Percentiles rank a stretch among this genome's conserved stretches.
Evolutionary conservation across 2,888 invertebrate species (phyloP).

Genomic region (Drosophila parthenogenetica): DNA sequence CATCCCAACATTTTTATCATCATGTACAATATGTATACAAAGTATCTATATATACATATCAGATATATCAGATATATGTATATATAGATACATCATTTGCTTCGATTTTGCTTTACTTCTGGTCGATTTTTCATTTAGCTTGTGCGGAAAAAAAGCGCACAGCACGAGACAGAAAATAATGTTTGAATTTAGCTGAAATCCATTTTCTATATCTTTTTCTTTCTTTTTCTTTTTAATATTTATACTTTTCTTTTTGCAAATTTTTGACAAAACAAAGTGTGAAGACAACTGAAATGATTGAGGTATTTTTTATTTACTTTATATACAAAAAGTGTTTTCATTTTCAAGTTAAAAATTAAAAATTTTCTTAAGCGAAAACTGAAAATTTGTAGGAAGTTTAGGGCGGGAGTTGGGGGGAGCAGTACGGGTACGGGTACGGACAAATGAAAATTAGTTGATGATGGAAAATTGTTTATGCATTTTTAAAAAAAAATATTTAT

Average conservation of each 20-base stretch:
- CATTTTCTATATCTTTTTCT: constrained; percentile 23
- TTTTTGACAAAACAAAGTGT: constrained; percentile 63
- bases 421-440: constrained; percentile 49
- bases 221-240: constrained; percentile 30
- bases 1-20: constrained; percentile 85
- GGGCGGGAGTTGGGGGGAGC: constrained; percentile 32
- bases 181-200: constrained; percentile 64
- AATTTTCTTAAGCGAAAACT: constrained; percentile 39
- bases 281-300: constrained; percentile 68
- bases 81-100: constrained; percentile 49
- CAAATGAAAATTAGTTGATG: constrained; percentile 55
- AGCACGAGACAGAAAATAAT: constrained; percentile 38
- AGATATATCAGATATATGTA: constrained; percentile 63
- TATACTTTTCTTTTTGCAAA: constrained; percentile 50
- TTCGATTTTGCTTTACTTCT: constrained; percentile 35
- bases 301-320: constrained; percentile 48
- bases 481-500: constrained; percentile 10
- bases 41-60: constrained; percentile 66
- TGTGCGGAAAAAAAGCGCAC: constrained; percentile 47
- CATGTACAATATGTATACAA: constrained; percentile 78
- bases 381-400: constrained; percentile 38
- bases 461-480: constrained; percentile 33
- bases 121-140: constrained; percentile 21
- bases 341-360: constrained; percentile 28
- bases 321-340: constrained; percentile 63